Conservation (phyloP, 2,113 vertebrate genomes). For the Cheirogaleus medius region DNA sequence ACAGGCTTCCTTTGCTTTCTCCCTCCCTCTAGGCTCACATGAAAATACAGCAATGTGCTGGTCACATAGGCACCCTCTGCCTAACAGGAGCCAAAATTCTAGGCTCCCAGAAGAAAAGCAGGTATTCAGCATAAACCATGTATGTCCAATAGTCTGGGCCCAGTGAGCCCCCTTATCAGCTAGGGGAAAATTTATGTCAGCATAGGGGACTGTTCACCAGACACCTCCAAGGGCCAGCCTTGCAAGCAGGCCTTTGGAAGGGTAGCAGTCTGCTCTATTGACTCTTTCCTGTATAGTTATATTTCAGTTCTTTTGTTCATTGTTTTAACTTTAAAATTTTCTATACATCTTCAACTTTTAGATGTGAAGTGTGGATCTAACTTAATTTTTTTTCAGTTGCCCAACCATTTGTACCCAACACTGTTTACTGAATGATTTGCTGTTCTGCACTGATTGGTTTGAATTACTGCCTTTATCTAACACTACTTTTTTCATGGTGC, state of each 20-base stretch:
- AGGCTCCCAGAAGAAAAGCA: neutral
- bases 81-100: neutral
- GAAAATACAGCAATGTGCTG: neutral
- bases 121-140: fast-evolving
- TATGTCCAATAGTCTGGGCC: no score
- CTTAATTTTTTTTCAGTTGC: neutral
- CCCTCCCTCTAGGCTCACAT: neutral
- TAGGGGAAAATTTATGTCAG: neutral
- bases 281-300: neutral
- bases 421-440: neutral
- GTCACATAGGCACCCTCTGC: neutral
- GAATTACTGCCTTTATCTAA: neutral
- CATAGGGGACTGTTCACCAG: no score
- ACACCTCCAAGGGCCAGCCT: fast-evolving
- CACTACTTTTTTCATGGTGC: neutral
- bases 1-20: neutral
- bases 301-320: neutral
- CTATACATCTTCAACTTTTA: neutral
- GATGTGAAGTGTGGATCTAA: neutral
- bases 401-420: neutral
- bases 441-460: neutral
- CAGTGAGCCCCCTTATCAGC: neutral
- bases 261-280: neutral
- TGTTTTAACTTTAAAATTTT: neutral
- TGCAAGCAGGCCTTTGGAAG: no score